Percentiles rank a stretch among this genome's conserved stretches.
phyloP scores from a whole-genome alignment of 2,113 vertebrate genomes.

The Lethenteron camtschaticum region DNA sequence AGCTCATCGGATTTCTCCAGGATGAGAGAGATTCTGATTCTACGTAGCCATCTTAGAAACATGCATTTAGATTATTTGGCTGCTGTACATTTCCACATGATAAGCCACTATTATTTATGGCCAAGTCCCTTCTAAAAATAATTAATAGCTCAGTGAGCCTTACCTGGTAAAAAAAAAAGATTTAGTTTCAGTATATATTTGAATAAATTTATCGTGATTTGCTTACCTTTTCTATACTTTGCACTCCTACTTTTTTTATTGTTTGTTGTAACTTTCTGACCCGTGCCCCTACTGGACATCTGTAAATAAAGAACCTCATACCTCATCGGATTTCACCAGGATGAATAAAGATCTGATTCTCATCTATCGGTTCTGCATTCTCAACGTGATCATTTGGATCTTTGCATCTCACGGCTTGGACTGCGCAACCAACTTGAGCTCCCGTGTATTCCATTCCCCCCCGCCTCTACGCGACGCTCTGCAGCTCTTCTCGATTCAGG shows the following conservation, averaged over 20 bases:
- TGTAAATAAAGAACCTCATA: not conserved
- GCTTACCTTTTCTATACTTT: too few relatives aligned
- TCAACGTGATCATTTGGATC: not conserved
- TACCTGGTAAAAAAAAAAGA: too few relatives aligned
- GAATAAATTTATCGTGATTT: too few relatives aligned
- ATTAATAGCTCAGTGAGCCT: too few relatives aligned
- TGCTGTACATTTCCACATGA: too few relatives aligned
- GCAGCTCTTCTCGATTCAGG: constrained; percentile 64
- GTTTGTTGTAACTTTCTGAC: too few relatives aligned
- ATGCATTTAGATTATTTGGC: too few relatives aligned
- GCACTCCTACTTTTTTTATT: too few relatives aligned
- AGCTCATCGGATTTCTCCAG: not conserved
- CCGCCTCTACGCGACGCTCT: not conserved
- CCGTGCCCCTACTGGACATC: not conserved
- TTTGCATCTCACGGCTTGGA: not conserved
- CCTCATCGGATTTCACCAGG: not conserved
- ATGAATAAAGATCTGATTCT: not conserved
- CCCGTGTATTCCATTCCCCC: not conserved
- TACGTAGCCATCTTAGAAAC: too few relatives aligned
- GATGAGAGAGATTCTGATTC: not conserved
- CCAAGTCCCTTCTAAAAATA: too few relatives aligned
- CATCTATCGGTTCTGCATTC: not conserved
- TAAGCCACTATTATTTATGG: too few relatives aligned
- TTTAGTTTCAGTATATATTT: too few relatives aligned
- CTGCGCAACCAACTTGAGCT: not conserved